phyloP scores from a whole-genome alignment of 2,888 invertebrate genomes.

The Napeogenes inachia region DNA sequence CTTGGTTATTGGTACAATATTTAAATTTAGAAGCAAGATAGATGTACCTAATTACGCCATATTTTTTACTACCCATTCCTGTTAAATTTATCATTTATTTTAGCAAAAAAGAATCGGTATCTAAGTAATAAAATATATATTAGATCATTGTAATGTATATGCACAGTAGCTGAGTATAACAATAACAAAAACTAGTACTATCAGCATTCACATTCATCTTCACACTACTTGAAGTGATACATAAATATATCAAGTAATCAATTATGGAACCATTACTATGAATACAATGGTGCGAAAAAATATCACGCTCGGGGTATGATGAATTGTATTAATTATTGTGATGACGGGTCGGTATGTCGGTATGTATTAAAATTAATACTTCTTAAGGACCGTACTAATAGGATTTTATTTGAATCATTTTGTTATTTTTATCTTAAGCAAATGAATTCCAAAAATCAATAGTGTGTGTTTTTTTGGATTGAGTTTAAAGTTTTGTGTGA shows the following conservation, averaged over 20 bases:
- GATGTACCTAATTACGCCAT: background rate
- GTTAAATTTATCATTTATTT: too few relatives aligned
- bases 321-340: conserved; percentile 25
- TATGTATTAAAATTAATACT: conserved; percentile 22
- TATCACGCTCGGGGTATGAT: conserved; percentile 23
- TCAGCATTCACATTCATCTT: conserved; percentile 6
- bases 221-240: conserved; percentile 4
- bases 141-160: background rate
- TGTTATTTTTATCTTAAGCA: background rate
- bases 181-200: conserved; percentile 4
- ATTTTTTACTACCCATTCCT: too few relatives aligned
- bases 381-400: conserved; percentile 15
- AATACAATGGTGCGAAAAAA: conserved; percentile 27
- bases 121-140: background rate
- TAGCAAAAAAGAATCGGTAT: background rate
- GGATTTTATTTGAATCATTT: background rate
- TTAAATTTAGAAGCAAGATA: conserved; percentile 8
- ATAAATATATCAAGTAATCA: conserved; percentile 25
- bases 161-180: background rate
- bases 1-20: conserved; percentile 3
- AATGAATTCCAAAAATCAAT: too few relatives aligned
- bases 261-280: conserved; percentile 26
- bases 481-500: too few relatives aligned
- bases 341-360: conserved; percentile 27
- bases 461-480: too few relatives aligned